Percentiles rank a stretch among this genome's conserved stretches.
Conservation (phyloP, 2,113 vertebrate species). For the Marmota monax region DNA sequence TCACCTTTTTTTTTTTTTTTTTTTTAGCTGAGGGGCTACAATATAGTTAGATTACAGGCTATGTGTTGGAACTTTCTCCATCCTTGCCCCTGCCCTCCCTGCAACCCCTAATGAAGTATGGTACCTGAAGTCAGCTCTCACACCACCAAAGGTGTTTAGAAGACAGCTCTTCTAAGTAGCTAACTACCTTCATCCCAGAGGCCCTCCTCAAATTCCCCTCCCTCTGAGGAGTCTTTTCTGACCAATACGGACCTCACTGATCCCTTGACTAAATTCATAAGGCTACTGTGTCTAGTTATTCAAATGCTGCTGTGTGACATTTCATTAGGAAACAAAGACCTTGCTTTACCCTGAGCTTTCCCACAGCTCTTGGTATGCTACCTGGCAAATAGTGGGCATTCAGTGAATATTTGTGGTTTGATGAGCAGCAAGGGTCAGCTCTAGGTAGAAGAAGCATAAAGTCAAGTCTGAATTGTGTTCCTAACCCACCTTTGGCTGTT, state of each 20-base stretch:
- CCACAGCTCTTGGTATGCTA: conserved; percentile 55
- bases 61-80: not conserved
- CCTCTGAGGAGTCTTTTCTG: not conserved
- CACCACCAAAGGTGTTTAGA: not conserved
- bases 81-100: not conserved
- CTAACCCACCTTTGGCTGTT: not conserved
- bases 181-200: not conserved
- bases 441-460: not conserved
- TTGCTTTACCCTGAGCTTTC: conserved; percentile 52
- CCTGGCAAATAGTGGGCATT: conserved; percentile 52
- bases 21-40: not conserved
- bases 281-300: conserved; percentile 45
- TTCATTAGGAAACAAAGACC: conserved; percentile 59
- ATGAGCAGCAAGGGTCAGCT: conserved; percentile 1
- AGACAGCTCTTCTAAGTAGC: not conserved
- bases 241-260: not conserved
- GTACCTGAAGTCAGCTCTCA: not conserved
- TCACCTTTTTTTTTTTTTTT: not conserved
- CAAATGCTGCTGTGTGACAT: conserved; percentile 24
- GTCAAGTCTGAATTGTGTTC: not conserved
- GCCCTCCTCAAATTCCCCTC: not conserved
- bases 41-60: not conserved
- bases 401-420: conserved; percentile 64
- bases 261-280: not conserved
- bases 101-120: not conserved